Conservation (phyloP, 2,113 vertebrate genomes). For the Nothocercus nigrocapillus region DNA sequence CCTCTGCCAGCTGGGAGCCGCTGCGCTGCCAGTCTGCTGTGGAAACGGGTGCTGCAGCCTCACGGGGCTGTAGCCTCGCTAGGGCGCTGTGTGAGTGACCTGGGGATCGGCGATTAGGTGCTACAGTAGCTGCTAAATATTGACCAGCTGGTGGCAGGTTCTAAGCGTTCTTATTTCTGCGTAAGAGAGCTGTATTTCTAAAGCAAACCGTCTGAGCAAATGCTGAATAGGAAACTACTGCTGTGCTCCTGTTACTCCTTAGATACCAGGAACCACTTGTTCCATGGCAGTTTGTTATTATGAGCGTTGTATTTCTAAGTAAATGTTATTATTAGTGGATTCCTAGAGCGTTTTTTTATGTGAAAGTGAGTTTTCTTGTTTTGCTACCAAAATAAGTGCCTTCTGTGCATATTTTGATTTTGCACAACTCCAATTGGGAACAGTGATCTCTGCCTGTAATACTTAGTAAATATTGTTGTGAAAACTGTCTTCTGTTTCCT, state of each 20-base stretch:
- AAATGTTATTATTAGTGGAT: neutral
- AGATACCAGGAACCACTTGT: neutral
- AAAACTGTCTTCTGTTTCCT: neutral
- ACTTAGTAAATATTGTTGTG: neutral
- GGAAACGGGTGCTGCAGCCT: neutral
- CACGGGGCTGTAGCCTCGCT: neutral
- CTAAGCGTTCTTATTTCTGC: fast-evolving
- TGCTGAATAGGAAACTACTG: neutral
- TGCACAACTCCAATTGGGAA: neutral
- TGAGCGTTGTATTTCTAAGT: neutral
- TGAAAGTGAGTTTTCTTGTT: neutral
- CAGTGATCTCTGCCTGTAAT: neutral
- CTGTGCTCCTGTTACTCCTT: neutral
- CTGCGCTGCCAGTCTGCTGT: fast-evolving
- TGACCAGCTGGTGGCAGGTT: neutral
- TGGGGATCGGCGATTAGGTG: neutral
- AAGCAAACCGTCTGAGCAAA: neutral
- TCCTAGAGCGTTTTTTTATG: neutral
- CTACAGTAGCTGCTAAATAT: neutral
- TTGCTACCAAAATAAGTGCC: neutral
- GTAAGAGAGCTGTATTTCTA: neutral
- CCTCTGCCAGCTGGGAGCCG: neutral
- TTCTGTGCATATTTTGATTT: neutral
- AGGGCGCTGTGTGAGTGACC: neutral
- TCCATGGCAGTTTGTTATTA: neutral